A percentile compares a stretch with the other conserved stretches of the same genome.
Evolutionary conservation across 1,140 invertebrate species (phyloP).

Genomic region (Proctacanthus coquilletti): DNA sequence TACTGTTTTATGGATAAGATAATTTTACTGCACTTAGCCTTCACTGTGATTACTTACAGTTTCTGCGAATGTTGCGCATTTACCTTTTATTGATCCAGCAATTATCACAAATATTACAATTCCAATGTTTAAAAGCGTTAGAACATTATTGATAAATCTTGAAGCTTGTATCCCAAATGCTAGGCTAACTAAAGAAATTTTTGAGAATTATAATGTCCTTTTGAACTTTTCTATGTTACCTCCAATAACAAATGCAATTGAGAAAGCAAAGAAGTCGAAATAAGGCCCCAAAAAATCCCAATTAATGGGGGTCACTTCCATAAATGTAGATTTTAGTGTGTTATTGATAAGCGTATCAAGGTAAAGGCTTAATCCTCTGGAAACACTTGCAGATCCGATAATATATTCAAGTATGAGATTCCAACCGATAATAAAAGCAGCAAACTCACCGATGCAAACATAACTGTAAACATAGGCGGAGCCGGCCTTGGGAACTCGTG

Average conservation of each 20-base stretch:
- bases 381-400: constrained; percentile 75
- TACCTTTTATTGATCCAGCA: constrained; percentile 59
- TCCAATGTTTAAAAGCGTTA: constrained; percentile 67
- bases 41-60: not conserved
- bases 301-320: constrained; percentile 36
- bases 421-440: constrained; percentile 70
- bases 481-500: constrained; percentile 67
- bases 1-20: too few species aligned
- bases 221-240: too few species aligned
- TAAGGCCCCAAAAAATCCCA: constrained; percentile 42
- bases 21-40: too few species aligned
- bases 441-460: constrained; percentile 71
- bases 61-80: constrained; percentile 7
- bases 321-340: constrained; percentile 31
- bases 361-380: constrained; percentile 63
- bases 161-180: constrained; percentile 75
- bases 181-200: constrained; percentile 36
- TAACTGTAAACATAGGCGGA: constrained; percentile 83
- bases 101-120: constrained; percentile 72
- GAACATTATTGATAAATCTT: constrained; percentile 65
- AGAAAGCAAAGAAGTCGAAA: constrained; percentile 50
- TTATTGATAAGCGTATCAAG: constrained; percentile 44
- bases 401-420: constrained; percentile 83
- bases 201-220: too few species aligned
- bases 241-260: constrained; percentile 41